These are phyloP conservation scores for Zoanthus solanderi DNA, from an alignment of 92 coral and sea anemone species.

Conservation along the genomic window DNA sequence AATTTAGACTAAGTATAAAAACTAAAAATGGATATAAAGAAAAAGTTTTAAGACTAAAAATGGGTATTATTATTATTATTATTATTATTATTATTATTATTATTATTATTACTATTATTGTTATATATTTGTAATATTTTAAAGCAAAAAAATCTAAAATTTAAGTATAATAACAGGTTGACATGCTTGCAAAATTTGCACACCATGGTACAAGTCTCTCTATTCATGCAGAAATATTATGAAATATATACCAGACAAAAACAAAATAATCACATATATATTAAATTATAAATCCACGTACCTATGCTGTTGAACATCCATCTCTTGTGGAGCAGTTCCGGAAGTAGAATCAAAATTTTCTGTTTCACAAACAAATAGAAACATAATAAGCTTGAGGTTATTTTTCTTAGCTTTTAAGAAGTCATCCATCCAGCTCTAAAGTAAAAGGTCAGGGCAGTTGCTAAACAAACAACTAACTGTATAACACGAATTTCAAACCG, in stretches of 20 bases:
- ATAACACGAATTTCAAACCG: slow-evolving; percentile 10
- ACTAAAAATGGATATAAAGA: no score
- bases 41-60: no score
- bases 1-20: no score
- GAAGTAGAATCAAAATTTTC: slow-evolving; percentile 90
- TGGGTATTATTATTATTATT: no score
- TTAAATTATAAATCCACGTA: slow-evolving; percentile 29
- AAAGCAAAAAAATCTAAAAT: no score
- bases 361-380: slow-evolving; percentile 13
- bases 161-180: no score
- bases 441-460: background rate
- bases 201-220: background rate
- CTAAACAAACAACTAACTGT: slow-evolving; percentile 31
- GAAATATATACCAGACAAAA: background rate
- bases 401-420: background rate
- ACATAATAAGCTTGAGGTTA: background rate
- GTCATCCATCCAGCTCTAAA: background rate
- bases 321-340: slow-evolving; percentile 91
- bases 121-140: no score
- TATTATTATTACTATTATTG: no score
- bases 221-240: background rate
- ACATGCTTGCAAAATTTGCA: no score
- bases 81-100: no score
- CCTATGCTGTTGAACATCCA: slow-evolving; percentile 99
- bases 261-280: background rate